Base-by-base conservation (phyloP, 2,113 vertebrate genomes). In the Tupaia chinensis region DNA sequence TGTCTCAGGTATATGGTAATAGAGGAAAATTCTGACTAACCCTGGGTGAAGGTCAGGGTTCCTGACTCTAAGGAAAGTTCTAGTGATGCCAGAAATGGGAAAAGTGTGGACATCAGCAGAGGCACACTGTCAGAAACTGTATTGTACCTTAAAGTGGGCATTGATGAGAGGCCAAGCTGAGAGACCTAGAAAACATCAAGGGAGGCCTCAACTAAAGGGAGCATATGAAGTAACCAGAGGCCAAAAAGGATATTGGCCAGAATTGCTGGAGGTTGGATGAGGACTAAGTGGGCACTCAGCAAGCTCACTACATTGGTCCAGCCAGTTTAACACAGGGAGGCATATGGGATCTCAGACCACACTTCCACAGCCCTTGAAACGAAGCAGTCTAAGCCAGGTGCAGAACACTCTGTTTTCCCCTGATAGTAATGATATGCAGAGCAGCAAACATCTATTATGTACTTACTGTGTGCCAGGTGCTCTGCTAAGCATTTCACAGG, bases 231-330 rank as follows among this genome's bases (percentile, higher is more conserved):
- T 27, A 11, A 15, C 65, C 16, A 54, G 79, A 69, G 44, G 20
- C 44, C 25, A 7, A 4, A 9, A 56, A 9, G 3, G n/a, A 20
- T 60, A 22, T 12, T 20, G 61, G 90, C 34, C 86, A 14, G 63
- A 80, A 77, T 22, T 14, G 9, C 23, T 70, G 27, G 44, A 27
- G 25, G 10, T 25, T 53, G 15, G 58, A n/a, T 58, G 34, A 34
- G 7, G 56, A 54, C 34, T 0, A 1, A 5, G 13, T 14, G 29
- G 53, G n/a, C 0, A 1, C 3, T 14, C 0, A 15, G 10, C 44
- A 7, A 44, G 20, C 15, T 78, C 66, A 14, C 32, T 79, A 3
- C 60, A n/a, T 23, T 27, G 4, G 1, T 56, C 29, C 12, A 29
- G 54, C 19, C 12, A 17, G 22, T 61, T 63, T 73, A 70, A 34